Evolutionary conservation across 2,797 vertebrate species (phyloP), one percentile per base, ranked within the genome.

Genomic region (Chaetophractus vellerosus): DNA sequence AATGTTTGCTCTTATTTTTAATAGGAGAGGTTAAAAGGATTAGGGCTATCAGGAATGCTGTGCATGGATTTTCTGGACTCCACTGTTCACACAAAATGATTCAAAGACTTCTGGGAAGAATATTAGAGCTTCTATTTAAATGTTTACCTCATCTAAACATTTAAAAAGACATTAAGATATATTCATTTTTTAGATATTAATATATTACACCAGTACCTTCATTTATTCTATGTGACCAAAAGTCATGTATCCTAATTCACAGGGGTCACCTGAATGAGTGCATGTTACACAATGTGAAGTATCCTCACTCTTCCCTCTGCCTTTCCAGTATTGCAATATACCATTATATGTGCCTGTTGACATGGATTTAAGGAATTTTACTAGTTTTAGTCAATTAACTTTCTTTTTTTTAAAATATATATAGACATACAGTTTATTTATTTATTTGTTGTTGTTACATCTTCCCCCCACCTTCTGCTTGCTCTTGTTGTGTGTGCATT

Each of bases 341-440:
- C 4, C 11, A 41, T 4, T 59, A 8, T 15, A 33, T 55, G 19
- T 41, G 8, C 3, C 33, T 64, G 14, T 4, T 2, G 5, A 72
- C 38, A 0, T 52, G 4, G 50, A 1, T 21, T 48, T 63, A 80
- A 55, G 5, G 28, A 28, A 26, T 74, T 91, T 55, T 71, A 80
- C 31, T 89, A 63, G 86, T 85, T 84, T 88, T 86, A 97, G 81
- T 75, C 26, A 64, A 59, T 15, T 71, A 48, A 55, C 28, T 88
- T 41, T 45, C 19, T n/a, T n/a, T n/a, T n/a, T n/a, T n/a, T n/a
- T n/a, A n/a, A n/a, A n/a, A n/a, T n/a, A n/a, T n/a, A n/a, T n/a
- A n/a, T n/a, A n/a, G n/a, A n/a, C n/a, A n/a, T n/a, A n/a, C n/a
- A n/a, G n/a, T n/a, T n/a, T n/a, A n/a, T n/a, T n/a, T n/a, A n/a